Percentiles rank a stretch among this genome's conserved stretches.
These are phyloP conservation scores for Onychorhynchus coronatus DNA, from an alignment of 2,113 vertebrate genomes.

Conservation along the genomic window DNA sequence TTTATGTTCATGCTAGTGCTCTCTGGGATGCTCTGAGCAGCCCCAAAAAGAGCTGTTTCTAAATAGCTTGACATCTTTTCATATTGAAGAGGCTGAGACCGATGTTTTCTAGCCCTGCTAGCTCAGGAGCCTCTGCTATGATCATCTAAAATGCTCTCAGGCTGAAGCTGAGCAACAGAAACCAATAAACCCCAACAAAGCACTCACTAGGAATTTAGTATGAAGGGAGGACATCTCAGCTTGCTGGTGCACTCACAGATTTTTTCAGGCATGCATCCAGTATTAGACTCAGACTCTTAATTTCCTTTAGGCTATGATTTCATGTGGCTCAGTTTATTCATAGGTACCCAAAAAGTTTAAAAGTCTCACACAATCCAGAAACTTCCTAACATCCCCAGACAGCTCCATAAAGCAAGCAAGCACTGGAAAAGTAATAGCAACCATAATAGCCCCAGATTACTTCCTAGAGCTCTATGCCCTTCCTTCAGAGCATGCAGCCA, in stretches of 20 bases:
- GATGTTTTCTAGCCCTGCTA: not conserved
- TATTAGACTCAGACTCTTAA: slow-evolving; percentile 28
- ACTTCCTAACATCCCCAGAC: slow-evolving; percentile 18
- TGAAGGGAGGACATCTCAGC: not conserved
- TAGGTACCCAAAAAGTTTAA: not conserved
- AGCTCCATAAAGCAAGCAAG: slow-evolving; percentile 4
- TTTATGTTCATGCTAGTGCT: not conserved
- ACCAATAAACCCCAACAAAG: not conserved
- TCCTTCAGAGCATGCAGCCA: not conserved
- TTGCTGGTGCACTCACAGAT: not conserved
- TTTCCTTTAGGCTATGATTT: slow-evolving; percentile 47
- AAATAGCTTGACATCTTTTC: not conserved
- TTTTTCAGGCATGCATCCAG: slow-evolving; percentile 29
- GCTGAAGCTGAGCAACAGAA: not conserved
- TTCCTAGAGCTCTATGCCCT: not conserved
- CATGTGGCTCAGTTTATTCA: slow-evolving; percentile 5
- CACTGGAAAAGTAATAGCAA: slow-evolving; percentile 26
- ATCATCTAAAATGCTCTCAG: not conserved
- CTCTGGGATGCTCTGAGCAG: not conserved
- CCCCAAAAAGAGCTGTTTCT: not conserved
- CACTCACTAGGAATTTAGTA: not conserved
- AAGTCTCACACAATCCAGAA: not conserved
- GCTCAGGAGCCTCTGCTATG: not conserved
- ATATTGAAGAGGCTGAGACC: not conserved
- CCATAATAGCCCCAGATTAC: not conserved